These are phyloP conservation scores for Neodiprion lecontei DNA, from an alignment of 1,140 invertebrate genomes.

Conservation along the genomic window DNA sequence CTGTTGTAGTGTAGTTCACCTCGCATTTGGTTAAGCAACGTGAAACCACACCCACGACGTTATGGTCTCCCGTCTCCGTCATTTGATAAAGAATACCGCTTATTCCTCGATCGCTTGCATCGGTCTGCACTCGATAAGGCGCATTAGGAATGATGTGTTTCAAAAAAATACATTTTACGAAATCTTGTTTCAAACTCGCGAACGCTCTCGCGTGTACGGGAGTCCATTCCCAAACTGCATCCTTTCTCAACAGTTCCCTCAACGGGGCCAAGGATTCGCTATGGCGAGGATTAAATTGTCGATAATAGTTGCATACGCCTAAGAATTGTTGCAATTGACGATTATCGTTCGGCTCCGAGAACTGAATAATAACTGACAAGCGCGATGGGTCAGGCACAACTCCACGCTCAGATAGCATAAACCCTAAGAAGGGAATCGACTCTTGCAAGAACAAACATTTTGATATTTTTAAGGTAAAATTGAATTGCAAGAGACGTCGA, in stretches of 20 bases:
- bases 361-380: conserved; percentile 21
- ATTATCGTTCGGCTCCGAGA: conserved; percentile 22
- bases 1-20: conserved; percentile 30
- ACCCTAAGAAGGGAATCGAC: conserved; percentile 23
- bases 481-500: neutral
- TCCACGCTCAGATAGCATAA: conserved; percentile 7
- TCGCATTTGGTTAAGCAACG: conserved; percentile 23
- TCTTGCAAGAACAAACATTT: conserved; percentile 20
- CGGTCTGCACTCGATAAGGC: conserved; percentile 23
- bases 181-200: conserved; percentile 27
- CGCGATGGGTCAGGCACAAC: conserved; percentile 14
- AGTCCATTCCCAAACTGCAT: conserved; percentile 18
- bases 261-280: conserved; percentile 21
- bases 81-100: conserved; percentile 25
- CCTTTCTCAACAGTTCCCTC: conserved; percentile 22
- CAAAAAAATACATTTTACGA: conserved; percentile 18
- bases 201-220: conserved; percentile 15
- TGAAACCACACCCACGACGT: conserved; percentile 25
- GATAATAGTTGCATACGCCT: conserved; percentile 31
- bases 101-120: conserved; percentile 23
- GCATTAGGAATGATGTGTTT: conserved; percentile 17
- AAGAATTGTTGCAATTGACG: conserved; percentile 28
- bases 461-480: conserved; percentile 24
- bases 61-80: conserved; percentile 8
- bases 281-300: conserved; percentile 22